Conservation (phyloP, 2,797 vertebrate species). For the Coreius guichenoti region DNA sequence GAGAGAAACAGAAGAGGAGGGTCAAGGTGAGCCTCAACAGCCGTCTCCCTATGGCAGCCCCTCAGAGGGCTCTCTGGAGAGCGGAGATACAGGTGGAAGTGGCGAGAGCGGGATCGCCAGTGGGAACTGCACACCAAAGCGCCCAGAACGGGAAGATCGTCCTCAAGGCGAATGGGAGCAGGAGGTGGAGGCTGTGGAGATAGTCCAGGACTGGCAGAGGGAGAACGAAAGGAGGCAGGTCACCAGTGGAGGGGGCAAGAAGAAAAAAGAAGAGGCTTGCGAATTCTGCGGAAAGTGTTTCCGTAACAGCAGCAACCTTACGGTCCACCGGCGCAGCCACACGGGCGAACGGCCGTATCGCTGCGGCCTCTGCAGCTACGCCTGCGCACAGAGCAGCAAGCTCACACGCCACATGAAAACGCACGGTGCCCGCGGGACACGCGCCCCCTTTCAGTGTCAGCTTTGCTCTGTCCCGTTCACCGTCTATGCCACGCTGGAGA, state of each 20-base stretch:
- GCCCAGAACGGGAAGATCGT: constrained; percentile 67
- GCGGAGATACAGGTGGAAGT: constrained; percentile 80
- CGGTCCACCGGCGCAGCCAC: constrained; percentile 82
- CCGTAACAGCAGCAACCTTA: constrained; percentile 83
- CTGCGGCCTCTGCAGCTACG: constrained; percentile 85
- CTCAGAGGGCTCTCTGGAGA: constrained; percentile 82
- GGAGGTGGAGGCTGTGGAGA: constrained; percentile 69
- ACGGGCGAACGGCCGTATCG: constrained; percentile 87
- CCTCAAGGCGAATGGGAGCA: constrained; percentile 53
- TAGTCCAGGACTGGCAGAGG: constrained; percentile 76
- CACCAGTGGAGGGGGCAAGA: constrained; percentile 58
- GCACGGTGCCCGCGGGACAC: constrained; percentile 78
- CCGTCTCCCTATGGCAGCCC: constrained; percentile 82
- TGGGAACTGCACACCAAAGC: constrained; percentile 82
- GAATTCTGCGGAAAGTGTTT: constrained; percentile 81
- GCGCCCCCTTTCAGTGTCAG: constrained; percentile 71
- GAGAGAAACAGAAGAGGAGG: constrained; percentile 72
- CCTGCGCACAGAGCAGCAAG: constrained; percentile 89
- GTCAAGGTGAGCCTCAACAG: constrained; percentile 73
- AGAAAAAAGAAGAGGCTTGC: constrained; percentile 80
- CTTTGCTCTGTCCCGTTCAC: constrained; percentile 78
- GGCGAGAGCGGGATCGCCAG: constrained; percentile 87
- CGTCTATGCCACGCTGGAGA: constrained; percentile 84
- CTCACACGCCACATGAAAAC: constrained; percentile 90
- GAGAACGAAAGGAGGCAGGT: constrained; percentile 69